Percentiles rank a stretch among this genome's conserved stretches.
Conservation (phyloP, 2,797 vertebrate species). For the Pterois miles region DNA sequence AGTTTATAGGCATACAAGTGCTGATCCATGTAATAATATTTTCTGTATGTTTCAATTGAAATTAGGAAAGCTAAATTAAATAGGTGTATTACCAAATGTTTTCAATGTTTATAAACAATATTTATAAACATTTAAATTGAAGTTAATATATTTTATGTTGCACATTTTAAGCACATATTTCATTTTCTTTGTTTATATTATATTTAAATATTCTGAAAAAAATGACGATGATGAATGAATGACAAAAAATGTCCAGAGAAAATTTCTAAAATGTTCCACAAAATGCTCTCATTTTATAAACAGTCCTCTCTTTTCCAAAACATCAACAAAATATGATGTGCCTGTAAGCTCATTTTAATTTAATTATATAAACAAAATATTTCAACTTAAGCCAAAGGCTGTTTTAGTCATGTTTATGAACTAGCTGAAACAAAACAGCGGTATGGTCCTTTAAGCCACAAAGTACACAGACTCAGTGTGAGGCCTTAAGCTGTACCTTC, state of each 20-base stretch:
- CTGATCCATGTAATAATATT: not conserved
- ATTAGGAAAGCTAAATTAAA: not conserved
- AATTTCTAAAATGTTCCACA: no score
- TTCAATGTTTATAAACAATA: not conserved
- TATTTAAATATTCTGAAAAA: not conserved
- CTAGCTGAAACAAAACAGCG: not conserved
- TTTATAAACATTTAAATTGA: not conserved
- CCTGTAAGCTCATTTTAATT: not conserved
- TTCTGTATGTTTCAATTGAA: not conserved
- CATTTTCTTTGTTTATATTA: not conserved
- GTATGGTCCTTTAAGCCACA: not conserved
- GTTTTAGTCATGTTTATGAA: not conserved
- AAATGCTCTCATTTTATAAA: not conserved
- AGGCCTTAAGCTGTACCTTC: not conserved
- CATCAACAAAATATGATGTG: not conserved
- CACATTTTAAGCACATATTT: not conserved
- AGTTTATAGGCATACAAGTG: not conserved
- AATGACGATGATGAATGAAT: no score
- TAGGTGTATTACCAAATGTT: not conserved
- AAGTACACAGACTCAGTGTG: not conserved
- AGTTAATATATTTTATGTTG: not conserved
- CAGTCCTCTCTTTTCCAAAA: not conserved
- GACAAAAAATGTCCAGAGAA: no score
- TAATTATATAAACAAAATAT: not conserved
- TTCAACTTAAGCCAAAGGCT: not conserved